phyloP scores from a whole-genome alignment of 2,888 invertebrate genomes.

The Drosophila barbarae region DNA sequence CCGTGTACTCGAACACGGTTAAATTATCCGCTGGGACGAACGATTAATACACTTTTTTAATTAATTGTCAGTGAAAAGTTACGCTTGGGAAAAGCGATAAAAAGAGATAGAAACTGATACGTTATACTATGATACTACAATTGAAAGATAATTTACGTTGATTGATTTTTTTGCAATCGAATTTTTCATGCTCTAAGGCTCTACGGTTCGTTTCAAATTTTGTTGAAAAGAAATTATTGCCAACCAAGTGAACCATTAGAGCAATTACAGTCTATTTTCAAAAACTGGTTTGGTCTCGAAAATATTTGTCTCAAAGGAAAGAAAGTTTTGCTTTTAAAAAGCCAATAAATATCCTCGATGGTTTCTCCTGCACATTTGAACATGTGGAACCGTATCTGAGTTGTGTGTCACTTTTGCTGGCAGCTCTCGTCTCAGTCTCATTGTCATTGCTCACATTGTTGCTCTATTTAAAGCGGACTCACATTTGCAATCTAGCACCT shows the following conservation, averaged over 20 bases:
- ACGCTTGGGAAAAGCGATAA: neutral
- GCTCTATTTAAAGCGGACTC: slow-evolving; percentile 36
- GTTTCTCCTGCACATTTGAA: slow-evolving; percentile 19
- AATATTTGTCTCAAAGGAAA: neutral
- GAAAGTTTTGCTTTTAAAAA: slow-evolving; percentile 12
- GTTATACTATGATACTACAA: no score
- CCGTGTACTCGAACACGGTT: slow-evolving; percentile 7
- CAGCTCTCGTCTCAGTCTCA: slow-evolving; percentile 32
- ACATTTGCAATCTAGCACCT: slow-evolving; percentile 44
- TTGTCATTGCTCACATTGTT: slow-evolving; percentile 38
- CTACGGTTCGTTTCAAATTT: neutral
- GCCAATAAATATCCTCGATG: slow-evolving; percentile 4
- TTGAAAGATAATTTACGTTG: no score
- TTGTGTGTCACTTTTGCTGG: slow-evolving; percentile 31
- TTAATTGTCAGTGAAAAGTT: neutral
- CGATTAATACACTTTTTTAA: slow-evolving; percentile 8
- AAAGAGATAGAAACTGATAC: no score
- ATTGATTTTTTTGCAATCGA: no score
- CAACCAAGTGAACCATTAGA: neutral
- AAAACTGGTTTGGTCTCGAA: neutral
- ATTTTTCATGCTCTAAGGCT: no score
- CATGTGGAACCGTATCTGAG: slow-evolving; percentile 21
- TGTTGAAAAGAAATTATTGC: neutral
- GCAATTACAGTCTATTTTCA: neutral
- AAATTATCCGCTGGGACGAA: slow-evolving; percentile 19